Conservation (phyloP, 2,113 vertebrate species). For the Castor canadensis region DNA sequence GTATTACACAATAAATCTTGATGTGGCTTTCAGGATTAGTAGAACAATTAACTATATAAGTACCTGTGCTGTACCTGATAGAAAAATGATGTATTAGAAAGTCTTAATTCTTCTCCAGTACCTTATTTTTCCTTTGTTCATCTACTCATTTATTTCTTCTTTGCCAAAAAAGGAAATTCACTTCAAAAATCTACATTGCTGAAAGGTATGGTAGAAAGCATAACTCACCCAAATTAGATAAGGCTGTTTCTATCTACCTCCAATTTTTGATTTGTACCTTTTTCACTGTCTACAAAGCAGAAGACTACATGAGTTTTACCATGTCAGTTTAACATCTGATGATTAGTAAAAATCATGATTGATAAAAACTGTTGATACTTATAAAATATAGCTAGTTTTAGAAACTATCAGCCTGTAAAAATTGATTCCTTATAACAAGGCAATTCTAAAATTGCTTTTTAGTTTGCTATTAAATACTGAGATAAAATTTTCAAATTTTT, state of each 20-base stretch:
- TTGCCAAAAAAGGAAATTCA: slow-evolving; percentile 28
- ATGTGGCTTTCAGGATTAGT: slow-evolving; percentile 2
- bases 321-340: slow-evolving; percentile 45
- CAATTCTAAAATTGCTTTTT: slow-evolving; percentile 46
- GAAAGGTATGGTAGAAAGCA: neutral
- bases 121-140: slow-evolving; percentile 42
- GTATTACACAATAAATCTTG: slow-evolving; percentile 55
- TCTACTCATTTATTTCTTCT: slow-evolving; percentile 48
- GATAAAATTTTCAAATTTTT: slow-evolving; percentile 36
- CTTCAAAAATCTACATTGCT: slow-evolving; percentile 30
- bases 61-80: neutral
- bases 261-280: slow-evolving; percentile 43
- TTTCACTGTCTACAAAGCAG: neutral
- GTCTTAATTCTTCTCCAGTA: slow-evolving; percentile 24
- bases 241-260: neutral
- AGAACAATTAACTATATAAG: neutral
- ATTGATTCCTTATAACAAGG: slow-evolving; percentile 18
- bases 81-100: slow-evolving; percentile 15
- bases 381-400: slow-evolving; percentile 37
- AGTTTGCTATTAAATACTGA: slow-evolving; percentile 40
- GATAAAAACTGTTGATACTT: neutral
- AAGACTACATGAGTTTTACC: slow-evolving; percentile 1
- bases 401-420: slow-evolving; percentile 46
- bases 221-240: slow-evolving; percentile 65
- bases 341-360: slow-evolving; percentile 29